Evolutionary conservation across 2,113 vertebrate genomes (phyloP), one percentile per base, ranked within the genome.

Genomic region (Clarias batrachus): DNA sequence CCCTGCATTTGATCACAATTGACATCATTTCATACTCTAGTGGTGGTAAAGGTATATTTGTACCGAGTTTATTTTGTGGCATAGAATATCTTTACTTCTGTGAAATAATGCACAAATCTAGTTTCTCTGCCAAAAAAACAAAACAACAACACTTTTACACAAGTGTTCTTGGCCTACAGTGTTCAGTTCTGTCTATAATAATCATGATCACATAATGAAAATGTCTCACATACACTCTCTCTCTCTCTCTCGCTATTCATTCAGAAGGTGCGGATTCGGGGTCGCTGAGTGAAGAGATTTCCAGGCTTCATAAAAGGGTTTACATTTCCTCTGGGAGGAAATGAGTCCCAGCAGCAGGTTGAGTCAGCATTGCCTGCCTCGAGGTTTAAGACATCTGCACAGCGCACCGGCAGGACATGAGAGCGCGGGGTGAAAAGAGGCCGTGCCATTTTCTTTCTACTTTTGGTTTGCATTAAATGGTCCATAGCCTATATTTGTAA

Each of bases 291-390:
- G 62, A 71, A 85, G 79, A 41, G 60, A 70, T 77, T 83, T 89
- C 81, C 23, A 76, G 84, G 83, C 76, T 60, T 80, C 78, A 59
- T 84, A 65, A 87, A 87, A 87, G 66, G 85, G 57, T 90, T 84
- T 63, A 89, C 82, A 81, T 37, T 82, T 70, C 88, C 62, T 85
- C 19, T 37, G 84, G 82, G 86, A 90, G 89, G 86, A 90, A 87
- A 85, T 57, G 79, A 71, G 60, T 57, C 62, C 81, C 81, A 83
- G 76, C 78, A 84, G 83, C 25, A 68, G 73, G 70, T 81, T 81
- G 86, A 89, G 80, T 90, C 86, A 81, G 81, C 84, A 59, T 60
- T 16, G 19, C 74, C 57, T 65, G 59, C 71, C 71, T 76, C 48
- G 52, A 70, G 65, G 62, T 80, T 76, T 73, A 65, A 78, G 82